Base-by-base conservation (phyloP, 23 tunicate genomes). In the Halocynthia roretzi region DNA sequence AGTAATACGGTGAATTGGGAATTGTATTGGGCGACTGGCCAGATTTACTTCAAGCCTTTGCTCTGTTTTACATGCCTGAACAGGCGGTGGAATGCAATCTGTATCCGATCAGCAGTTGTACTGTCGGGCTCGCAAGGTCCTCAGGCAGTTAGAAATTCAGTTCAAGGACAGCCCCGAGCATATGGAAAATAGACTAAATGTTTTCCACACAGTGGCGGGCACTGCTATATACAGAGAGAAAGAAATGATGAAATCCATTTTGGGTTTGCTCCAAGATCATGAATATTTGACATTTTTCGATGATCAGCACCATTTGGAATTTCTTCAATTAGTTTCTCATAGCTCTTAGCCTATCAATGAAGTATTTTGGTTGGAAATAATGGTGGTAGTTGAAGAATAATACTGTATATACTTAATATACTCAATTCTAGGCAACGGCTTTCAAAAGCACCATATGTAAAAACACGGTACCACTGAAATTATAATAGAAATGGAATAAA, bases 61-160 rank as follows among this genome's bases (percentile, higher is more conserved):
- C 93, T 55, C 93, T 87, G 5, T 87, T 87, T 63, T 70, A 82
- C 40, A 66, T 87, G 54, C 93, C 93, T 6, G 87, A 87, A 65
- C 93, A 87, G 66, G 93, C 93, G 6, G 77, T 75, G 14, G 70
- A 54, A 7, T 87, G 93, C 31, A 87, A 87, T 7, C 64, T 87
- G 77, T 86, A 82, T 14, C 14, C 11, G 92, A 86, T 51, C 92
- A 86, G 63, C 92, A 80, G 60, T 82, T 86, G 15, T 86, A 86
- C 52, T 82, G 82, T 4, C 77, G 85, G 5, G 92, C 85, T 7
- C 62, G 92, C 53, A 86, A 81, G 44, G 81, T 86, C 62, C 83
- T 86, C 7, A 81, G 92, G 15, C 85, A 81, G 54, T 52, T 86
- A 54, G 92, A 86, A 64, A 80, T 81, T 15, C 85, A 85, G 5